Conservation (phyloP, 2,888 invertebrate genomes). For the Syrista parreyssii region DNA sequence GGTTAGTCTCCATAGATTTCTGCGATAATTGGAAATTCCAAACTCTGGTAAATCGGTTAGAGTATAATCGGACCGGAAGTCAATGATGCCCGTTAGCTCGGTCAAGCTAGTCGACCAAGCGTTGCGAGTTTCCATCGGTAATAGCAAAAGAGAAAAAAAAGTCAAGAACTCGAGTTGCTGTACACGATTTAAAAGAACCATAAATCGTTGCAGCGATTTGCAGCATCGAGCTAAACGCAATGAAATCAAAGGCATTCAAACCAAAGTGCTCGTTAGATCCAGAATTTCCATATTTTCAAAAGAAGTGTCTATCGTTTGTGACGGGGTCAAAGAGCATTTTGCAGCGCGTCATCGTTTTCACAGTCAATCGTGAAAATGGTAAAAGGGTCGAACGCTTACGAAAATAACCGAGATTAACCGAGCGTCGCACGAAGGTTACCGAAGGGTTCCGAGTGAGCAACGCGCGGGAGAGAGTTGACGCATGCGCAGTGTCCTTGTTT, state of each 20-base stretch:
- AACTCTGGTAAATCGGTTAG: neutral
- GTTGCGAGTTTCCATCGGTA: neutral
- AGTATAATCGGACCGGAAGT: neutral
- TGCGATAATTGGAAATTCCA: neutral
- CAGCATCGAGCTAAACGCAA: neutral
- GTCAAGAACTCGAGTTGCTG: neutral
- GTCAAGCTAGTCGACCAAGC: neutral
- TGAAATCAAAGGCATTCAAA: neutral
- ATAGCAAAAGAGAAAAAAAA: neutral
- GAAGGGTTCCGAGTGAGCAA: neutral
- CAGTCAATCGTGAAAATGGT: neutral
- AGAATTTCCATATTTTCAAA: neutral
- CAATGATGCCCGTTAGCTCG: conserved; percentile 4
- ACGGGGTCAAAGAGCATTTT: neutral
- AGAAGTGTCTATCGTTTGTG: neutral
- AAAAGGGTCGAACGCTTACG: neutral
- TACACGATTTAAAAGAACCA: neutral
- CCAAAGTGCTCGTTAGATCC: neutral
- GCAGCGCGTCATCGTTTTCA: neutral
- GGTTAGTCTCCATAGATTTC: neutral
- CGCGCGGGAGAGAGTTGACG: conserved; percentile 33
- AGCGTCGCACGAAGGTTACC: neutral
- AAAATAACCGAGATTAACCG: neutral
- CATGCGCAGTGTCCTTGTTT: conserved; percentile 59
- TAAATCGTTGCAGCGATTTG: neutral